These are phyloP conservation scores for Rhinogobius similis DNA, from an alignment of 2,113 vertebrate genomes.

Conservation along the genomic window DNA sequence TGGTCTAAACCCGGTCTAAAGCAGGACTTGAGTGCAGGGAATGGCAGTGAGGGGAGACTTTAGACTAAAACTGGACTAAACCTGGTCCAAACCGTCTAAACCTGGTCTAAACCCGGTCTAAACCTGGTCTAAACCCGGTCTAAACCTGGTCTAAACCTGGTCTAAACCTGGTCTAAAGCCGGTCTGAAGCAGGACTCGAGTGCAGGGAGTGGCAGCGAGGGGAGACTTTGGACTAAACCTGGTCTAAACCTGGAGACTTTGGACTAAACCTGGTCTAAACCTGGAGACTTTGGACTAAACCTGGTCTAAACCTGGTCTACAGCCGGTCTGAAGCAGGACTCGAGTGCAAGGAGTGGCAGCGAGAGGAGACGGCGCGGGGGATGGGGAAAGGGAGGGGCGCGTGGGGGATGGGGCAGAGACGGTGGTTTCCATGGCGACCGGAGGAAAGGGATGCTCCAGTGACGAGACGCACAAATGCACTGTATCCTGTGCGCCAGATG, in stretches of 20 bases:
- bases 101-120: neutral
- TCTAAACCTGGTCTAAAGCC: neutral
- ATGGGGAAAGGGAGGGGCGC: neutral
- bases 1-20: neutral
- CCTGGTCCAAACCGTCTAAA: neutral
- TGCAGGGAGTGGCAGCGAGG: neutral
- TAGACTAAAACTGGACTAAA: no score
- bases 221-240: no score
- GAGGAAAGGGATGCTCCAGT: neutral
- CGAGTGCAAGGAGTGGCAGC: no score
- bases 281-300: no score
- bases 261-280: no score
- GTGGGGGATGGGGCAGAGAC: constrained; percentile 1
- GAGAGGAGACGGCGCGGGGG: neutral
- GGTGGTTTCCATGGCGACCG: neutral
- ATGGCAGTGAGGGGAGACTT: no score
- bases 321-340: no score
- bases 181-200: neutral
- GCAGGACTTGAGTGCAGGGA: no score
- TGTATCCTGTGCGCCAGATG: neutral
- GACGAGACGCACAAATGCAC: neutral
- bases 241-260: no score
- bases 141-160: neutral
- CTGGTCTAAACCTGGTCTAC: no score
- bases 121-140: neutral